These are phyloP conservation scores for Chelidonichthys spinosus DNA, from an alignment of 2,797 vertebrate genomes.

Conservation along the genomic window DNA sequence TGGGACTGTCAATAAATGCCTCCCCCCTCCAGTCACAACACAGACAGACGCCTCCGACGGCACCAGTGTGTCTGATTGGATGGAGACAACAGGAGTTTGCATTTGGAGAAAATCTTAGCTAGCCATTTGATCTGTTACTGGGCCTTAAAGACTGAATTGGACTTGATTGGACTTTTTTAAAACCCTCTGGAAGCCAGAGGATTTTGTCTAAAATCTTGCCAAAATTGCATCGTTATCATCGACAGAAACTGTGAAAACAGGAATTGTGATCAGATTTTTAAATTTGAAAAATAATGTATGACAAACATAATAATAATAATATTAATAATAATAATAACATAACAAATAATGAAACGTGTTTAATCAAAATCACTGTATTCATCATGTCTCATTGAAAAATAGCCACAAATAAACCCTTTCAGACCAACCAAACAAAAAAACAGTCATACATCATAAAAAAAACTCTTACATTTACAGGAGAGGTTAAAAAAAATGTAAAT, in stretches of 20 bases:
- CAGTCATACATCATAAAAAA: too few relatives aligned
- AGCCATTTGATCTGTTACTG: neutral
- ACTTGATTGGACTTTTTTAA: neutral
- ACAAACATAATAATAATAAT: neutral
- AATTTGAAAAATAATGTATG: neutral
- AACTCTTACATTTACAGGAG: neutral
- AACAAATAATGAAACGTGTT: neutral
- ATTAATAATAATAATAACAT: too few relatives aligned
- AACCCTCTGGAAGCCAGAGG: neutral
- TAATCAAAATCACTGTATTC: neutral
- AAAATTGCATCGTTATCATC: neutral
- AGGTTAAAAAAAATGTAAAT: neutral
- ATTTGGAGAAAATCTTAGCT: neutral
- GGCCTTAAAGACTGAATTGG: neutral
- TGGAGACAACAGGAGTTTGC: conserved; percentile 2
- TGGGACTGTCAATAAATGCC: conserved; percentile 38
- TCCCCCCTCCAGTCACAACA: conserved; percentile 34
- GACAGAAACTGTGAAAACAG: neutral
- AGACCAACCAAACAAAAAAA: too few relatives aligned
- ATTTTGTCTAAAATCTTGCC: neutral
- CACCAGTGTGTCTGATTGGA: neutral
- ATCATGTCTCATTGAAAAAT: neutral
- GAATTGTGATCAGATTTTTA: neutral
- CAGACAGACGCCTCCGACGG: conserved; percentile 33
- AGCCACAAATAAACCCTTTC: neutral